phyloP scores from a whole-genome alignment of 1,140 invertebrate genomes.

The Papilio machaon region DNA sequence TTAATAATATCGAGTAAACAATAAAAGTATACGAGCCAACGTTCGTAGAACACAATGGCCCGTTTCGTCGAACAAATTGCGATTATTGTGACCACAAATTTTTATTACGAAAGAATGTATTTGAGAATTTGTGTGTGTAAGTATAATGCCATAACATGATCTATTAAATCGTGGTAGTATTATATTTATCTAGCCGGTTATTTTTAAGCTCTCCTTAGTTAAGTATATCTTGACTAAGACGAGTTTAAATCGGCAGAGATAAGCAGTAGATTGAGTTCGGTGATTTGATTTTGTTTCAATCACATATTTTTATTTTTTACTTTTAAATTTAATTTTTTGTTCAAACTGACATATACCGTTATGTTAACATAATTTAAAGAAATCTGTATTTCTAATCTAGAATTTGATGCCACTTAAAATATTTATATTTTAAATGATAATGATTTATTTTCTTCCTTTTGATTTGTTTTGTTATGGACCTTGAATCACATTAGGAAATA shows the following conservation, averaged over 20 bases:
- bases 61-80: constrained; percentile 50
- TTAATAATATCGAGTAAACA: constrained; percentile 43
- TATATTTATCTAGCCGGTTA: neutral
- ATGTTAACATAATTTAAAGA: too few relatives aligned
- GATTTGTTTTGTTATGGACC: neutral
- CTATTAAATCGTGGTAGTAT: neutral
- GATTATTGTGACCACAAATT: constrained; percentile 37
- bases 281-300: too few relatives aligned
- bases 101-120: neutral
- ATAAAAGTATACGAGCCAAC: constrained; percentile 50
- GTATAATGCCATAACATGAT: neutral
- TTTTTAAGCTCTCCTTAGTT: neutral
- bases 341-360: too few relatives aligned
- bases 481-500: neutral
- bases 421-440: too few relatives aligned
- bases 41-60: constrained; percentile 45
- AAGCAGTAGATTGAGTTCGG: neutral
- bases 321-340: too few relatives aligned
- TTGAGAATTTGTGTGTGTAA: neutral
- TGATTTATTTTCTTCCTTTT: too few relatives aligned
- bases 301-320: too few relatives aligned
- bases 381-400: too few relatives aligned
- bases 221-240: neutral
- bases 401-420: too few relatives aligned
- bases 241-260: neutral